Evolutionary conservation across 2,888 invertebrate species (phyloP).

Genomic region (Xestia sexstrigata): DNA sequence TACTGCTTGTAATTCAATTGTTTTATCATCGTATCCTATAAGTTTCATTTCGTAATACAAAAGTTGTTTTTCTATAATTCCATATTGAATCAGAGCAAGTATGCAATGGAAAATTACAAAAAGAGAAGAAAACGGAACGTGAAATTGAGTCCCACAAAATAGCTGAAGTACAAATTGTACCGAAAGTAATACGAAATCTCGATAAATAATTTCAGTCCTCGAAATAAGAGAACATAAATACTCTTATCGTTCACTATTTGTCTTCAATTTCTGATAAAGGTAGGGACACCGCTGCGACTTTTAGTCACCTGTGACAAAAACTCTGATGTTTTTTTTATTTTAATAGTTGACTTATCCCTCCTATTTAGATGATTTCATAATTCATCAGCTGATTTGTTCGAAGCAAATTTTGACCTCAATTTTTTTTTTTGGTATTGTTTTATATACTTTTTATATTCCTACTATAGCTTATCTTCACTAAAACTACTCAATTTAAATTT

Average conservation of each 20-base stretch:
- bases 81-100: slow-evolving; percentile 3
- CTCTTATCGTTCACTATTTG: slow-evolving; percentile 45
- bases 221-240: slow-evolving; percentile 43
- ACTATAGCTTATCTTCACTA: not conserved
- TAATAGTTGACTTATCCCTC: not conserved
- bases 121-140: slow-evolving; percentile 5
- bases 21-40: not conserved
- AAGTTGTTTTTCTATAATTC: not conserved
- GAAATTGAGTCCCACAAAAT: slow-evolving; percentile 15
- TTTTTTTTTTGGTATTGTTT: not conserved
- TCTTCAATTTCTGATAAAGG: slow-evolving; percentile 45
- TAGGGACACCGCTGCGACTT: slow-evolving; percentile 21
- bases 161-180: slow-evolving; percentile 29
- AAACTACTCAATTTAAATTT: not conserved
- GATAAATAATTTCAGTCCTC: slow-evolving; percentile 48
- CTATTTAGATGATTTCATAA: not conserved
- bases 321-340: not conserved
- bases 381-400: not conserved
- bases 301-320: not conserved
- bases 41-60: not conserved
- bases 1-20: not conserved
- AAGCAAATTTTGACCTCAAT: not conserved
- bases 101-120: not conserved
- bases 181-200: slow-evolving; percentile 31
- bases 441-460: not conserved